These are phyloP conservation scores for Diadophis punctatus DNA, from an alignment of 2,113 vertebrate genomes.

Conservation along the genomic window DNA sequence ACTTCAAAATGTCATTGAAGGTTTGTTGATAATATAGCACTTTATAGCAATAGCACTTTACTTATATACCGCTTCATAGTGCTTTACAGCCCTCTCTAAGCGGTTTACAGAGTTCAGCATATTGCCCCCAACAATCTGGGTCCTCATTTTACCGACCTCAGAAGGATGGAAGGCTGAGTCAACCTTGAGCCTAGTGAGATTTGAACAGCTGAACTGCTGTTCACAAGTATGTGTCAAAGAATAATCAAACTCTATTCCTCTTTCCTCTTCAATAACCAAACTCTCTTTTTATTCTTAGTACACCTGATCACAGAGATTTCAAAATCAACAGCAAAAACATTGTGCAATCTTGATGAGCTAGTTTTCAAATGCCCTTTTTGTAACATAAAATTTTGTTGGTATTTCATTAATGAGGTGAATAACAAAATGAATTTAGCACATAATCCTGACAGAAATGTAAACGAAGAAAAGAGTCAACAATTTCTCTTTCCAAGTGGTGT, in stretches of 20 bases:
- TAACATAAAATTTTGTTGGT: neutral
- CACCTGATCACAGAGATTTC: neutral
- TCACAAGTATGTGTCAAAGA: conserved; percentile 30
- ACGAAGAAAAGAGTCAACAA: neutral
- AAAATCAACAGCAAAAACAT: neutral
- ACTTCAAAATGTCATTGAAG: conserved; percentile 31
- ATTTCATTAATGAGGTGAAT: neutral
- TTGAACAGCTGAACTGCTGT: no score
- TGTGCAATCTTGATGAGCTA: neutral
- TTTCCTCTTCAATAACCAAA: neutral
- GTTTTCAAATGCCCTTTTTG: neutral
- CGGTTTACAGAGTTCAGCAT: no score
- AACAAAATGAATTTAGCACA: neutral
- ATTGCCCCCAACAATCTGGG: no score
- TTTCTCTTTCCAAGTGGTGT: neutral
- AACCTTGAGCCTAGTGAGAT: no score
- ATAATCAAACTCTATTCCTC: conserved; percentile 6
- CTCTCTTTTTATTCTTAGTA: neutral
- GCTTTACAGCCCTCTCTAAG: no score
- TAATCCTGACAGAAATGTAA: neutral
- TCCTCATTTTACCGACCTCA: no score
- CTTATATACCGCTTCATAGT: no score
- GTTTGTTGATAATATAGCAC: conserved; percentile 20
- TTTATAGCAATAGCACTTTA: no score
- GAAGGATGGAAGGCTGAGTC: no score